Evolutionary conservation across 2,888 invertebrate species (phyloP).

Genomic region (Papilio protenor): DNA sequence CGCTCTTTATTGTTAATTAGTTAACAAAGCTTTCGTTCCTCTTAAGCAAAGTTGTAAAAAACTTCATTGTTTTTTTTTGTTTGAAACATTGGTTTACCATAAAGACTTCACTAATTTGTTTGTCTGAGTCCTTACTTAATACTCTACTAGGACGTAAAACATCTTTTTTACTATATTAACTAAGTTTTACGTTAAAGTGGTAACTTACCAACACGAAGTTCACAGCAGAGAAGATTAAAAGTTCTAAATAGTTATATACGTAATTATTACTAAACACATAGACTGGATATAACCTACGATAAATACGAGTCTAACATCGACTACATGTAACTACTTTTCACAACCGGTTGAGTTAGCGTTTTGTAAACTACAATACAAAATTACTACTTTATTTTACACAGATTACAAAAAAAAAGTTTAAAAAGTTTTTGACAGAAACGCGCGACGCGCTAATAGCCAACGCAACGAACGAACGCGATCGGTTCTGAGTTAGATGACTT

Average conservation of each 20-base stretch:
- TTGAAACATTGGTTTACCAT: not conserved
- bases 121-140: not conserved
- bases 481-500: not conserved
- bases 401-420: constrained; percentile 22
- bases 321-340: constrained; percentile 57
- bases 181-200: not conserved
- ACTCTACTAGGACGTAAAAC: not conserved
- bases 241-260: constrained; percentile 21
- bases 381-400: constrained; percentile 37
- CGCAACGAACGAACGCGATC: not conserved
- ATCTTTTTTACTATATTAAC: not conserved
- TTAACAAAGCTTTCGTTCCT: not conserved
- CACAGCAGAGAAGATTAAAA: constrained; percentile 11
- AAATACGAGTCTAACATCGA: constrained; percentile 43
- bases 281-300: constrained; percentile 32
- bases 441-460: constrained; percentile 25
- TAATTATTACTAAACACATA: constrained; percentile 32
- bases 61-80: not conserved
- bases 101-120: not conserved
- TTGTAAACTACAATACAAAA: constrained; percentile 49
- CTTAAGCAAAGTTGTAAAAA: not conserved
- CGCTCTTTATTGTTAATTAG: not conserved
- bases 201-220: constrained; percentile 24
- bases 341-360: constrained; percentile 67
- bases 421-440: constrained; percentile 30